These are phyloP conservation scores for Hyppa rectilinea DNA, from an alignment of 2,888 invertebrate genomes.

Conservation along the genomic window DNA sequence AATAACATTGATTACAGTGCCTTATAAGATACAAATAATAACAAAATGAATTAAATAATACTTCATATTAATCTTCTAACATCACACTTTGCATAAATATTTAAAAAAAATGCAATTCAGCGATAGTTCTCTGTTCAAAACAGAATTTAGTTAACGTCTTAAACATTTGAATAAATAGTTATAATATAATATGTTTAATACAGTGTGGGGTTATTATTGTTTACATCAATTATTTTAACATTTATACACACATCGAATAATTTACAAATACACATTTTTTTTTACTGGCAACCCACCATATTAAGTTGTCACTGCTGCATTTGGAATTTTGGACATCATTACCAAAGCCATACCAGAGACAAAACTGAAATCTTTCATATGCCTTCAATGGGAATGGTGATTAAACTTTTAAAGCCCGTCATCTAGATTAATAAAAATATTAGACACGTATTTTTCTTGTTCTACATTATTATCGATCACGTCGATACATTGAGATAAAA, in stretches of 20 bases:
- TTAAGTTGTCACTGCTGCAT: neutral
- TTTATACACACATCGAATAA: slow-evolving; percentile 38
- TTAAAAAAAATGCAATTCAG: slow-evolving; percentile 46
- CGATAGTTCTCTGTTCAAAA: slow-evolving; percentile 25
- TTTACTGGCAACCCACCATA: neutral
- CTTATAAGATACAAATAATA: slow-evolving; percentile 59
- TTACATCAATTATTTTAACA: slow-evolving; percentile 24
- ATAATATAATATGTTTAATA: slow-evolving; percentile 26
- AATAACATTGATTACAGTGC: slow-evolving; percentile 62
- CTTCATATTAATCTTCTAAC: slow-evolving; percentile 40
- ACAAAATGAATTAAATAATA: slow-evolving; percentile 59
- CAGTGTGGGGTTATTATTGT: slow-evolving; percentile 48
- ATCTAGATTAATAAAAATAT: no score
- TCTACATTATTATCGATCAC: no score
- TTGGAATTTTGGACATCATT: neutral
- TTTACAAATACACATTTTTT: slow-evolving; percentile 55
- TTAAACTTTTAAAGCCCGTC: no score
- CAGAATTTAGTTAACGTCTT: slow-evolving; percentile 26
- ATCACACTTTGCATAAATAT: slow-evolving; percentile 41
- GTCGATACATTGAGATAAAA: no score
- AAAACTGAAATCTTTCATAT: neutral
- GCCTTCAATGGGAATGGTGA: no score
- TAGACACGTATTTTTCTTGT: no score
- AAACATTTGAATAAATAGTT: slow-evolving; percentile 54
- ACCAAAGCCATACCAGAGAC: neutral